Base-by-base conservation (phyloP, 2,113 vertebrate species). In the Indicator indicator region DNA sequence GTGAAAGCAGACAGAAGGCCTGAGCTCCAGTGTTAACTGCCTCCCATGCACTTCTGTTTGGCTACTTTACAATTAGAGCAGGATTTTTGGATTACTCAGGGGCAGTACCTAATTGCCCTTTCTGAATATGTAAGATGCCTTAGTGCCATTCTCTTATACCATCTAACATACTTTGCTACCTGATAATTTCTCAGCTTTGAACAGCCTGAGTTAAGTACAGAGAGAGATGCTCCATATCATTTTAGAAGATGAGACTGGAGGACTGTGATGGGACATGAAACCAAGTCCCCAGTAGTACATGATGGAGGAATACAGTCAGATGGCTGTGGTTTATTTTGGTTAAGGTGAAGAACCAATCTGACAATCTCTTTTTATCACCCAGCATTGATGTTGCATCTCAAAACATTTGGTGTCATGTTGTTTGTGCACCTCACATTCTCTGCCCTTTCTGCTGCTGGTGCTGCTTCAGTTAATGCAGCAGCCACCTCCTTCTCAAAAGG, bases 131-230 rank as follows among this genome's bases (percentile, higher is more conserved):
- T 70, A 80, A 86, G 36, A n/a, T 0, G 16, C 56, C 83, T 86
- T 79, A 76, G 46, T 80, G 17, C 64, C 86, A 83, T 70, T 81
- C 76, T 93, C 84, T 74, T 73, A 68, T 74, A 74, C 73, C 56
- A 73, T 83, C 88, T 94, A 92, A 88, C 69, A 36, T 36, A 36
- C 36, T 36, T 36, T 36, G 36, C 36, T 36, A 86, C 76, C 69
- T 78, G 65, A 62, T 93, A 83, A 93, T 92, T 95, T 94, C 93
- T 95, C 73, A 84, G 69, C 80, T 46, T 94, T 93, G 65, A 69
- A 68, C 11, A 1, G 36, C 36, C 76, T 83, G 36, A 90, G 59
- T 76, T 83, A 83, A 74, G 56, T 81, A 55, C 72, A 83, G 83
- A 77, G 80, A 76, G 54, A 88, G 32, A 65, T 67, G 56, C 52